phyloP scores from a whole-genome alignment of 2,113 vertebrate species.

The Sula dactylatra region DNA sequence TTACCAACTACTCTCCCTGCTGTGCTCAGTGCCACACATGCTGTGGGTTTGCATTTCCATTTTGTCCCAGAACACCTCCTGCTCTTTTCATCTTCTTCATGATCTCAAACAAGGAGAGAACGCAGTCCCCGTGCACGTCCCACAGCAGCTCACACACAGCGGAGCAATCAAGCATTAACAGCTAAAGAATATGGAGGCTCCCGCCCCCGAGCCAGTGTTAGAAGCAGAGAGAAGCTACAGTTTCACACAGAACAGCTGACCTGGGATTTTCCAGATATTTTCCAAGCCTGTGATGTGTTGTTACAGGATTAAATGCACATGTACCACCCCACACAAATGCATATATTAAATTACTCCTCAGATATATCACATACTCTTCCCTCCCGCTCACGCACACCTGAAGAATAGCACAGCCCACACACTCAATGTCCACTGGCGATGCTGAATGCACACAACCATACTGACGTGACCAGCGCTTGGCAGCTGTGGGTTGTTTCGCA shows the following conservation, averaged over 20 bases:
- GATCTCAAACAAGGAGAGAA: not conserved
- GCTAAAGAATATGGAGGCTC: not conserved
- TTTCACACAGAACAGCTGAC: not conserved
- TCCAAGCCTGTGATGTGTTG: not conserved
- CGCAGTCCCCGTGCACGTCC: not conserved
- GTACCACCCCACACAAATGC: not conserved
- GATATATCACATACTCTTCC: not conserved
- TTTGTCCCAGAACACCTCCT: not conserved
- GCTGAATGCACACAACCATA: not conserved
- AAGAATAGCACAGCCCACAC: not conserved
- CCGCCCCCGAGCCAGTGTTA: not conserved
- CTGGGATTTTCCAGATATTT: not conserved
- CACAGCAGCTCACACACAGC: not conserved
- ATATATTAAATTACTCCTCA: not conserved
- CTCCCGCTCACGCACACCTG: not conserved
- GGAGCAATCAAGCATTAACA: not conserved
- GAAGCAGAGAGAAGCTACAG: not conserved
- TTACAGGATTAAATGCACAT: not conserved
- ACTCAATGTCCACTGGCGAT: not conserved
- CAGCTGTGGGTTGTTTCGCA: not conserved
- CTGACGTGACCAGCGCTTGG: not conserved
- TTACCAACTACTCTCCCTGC: not conserved
- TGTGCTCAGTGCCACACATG: not conserved
- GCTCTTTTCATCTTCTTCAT: not conserved
- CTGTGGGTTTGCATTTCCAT: not conserved